A percentile compares a stretch with the other conserved stretches of the same genome.
These are phyloP conservation scores for Clarias laeviceps DNA, from an alignment of 2,797 vertebrate genomes.

Conservation along the genomic window DNA sequence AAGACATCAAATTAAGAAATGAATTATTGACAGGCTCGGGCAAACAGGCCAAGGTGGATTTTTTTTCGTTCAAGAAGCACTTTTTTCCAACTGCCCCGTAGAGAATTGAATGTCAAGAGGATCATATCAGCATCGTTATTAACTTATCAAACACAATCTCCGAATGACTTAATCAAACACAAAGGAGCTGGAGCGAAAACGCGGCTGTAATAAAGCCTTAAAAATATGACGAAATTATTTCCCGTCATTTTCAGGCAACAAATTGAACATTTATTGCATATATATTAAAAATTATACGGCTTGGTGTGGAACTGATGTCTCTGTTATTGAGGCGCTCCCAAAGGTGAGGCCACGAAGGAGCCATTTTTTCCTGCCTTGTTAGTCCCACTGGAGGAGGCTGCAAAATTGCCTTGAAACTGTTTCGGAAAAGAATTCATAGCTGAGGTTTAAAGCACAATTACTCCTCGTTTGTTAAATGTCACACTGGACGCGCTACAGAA, in stretches of 20 bases:
- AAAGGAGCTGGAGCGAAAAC: conserved; percentile 80
- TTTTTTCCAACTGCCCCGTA: conserved; percentile 80
- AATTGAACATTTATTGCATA: conserved; percentile 99
- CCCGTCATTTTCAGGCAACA: conserved; percentile 99
- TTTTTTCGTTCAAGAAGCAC: conserved; percentile 67
- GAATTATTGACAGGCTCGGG: conserved; percentile 87
- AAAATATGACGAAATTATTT: conserved; percentile 98
- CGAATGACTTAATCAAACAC: conserved; percentile 97
- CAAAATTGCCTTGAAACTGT: conserved; percentile 83
- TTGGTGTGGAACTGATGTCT: conserved; percentile 87
- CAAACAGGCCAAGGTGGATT: conserved; percentile 66
- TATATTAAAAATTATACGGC: conserved; percentile 99
- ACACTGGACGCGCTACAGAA: conserved; percentile 36
- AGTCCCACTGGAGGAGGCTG: conserved; percentile 82
- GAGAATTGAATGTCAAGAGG: conserved; percentile 85
- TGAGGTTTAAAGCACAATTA: conserved; percentile 70
- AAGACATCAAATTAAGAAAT: conserved; percentile 69
- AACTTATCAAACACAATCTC: conserved; percentile 95
- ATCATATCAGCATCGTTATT: conserved; percentile 90
- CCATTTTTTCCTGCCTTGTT: conserved; percentile 76
- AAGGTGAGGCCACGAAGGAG: conserved; percentile 95
- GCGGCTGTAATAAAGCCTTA: conserved; percentile 94
- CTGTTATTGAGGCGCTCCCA: conserved; percentile 95
- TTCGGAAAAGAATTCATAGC: conserved; percentile 83
- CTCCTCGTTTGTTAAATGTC: conserved; percentile 27